Evolutionary conservation across 2,888 invertebrate species (phyloP), one percentile per base, ranked within the genome.

Genomic region (Formica aserva): DNA sequence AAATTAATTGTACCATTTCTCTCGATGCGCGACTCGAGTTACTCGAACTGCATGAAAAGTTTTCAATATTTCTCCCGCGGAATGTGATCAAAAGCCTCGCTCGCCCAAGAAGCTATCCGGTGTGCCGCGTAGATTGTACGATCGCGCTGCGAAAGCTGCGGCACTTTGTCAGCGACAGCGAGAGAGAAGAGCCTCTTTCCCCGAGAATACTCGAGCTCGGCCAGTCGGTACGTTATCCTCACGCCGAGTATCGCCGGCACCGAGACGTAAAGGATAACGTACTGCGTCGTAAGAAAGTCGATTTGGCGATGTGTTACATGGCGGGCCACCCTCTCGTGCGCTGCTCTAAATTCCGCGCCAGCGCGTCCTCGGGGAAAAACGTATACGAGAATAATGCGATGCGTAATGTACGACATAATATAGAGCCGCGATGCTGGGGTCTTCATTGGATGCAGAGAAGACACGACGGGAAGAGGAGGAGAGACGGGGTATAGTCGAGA

Each of bases 271-370:
- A 90, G 89, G 90, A 90, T 90, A 88, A 91, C 89, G 86, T 88
- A 89, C 78, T 62, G 81, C 83, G 87, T 90, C 90, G 90, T 90
- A 91, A 89, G 90, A 92, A 92, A 91, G 92, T 92, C 92, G 92
- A 91, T 91, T 92, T 89, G 91, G 90, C 92, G 90, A 91, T 90
- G 91, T 87, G 89, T 91, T 92, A 87, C 85, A 85, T 71, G n/a
- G 87, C 82, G 60, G 60, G 72, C 71, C 67, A 81, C 71, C 69
- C 78, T 76, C 82, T 77, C 83, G 84, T 38, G 32, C 66, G 45
- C 35, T 82, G 86, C 63, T 88, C 91, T 77, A 87, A 87, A 88
- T 91, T 90, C 86, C 75, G 72, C 77, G 85, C 85, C 84, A 86
- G 82, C 87, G 82, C 85, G 86, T 87, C 72, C 86, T 83, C 76